These are phyloP conservation scores for Beris morrisii DNA, from an alignment of 2,888 invertebrate genomes.

Conservation along the genomic window DNA sequence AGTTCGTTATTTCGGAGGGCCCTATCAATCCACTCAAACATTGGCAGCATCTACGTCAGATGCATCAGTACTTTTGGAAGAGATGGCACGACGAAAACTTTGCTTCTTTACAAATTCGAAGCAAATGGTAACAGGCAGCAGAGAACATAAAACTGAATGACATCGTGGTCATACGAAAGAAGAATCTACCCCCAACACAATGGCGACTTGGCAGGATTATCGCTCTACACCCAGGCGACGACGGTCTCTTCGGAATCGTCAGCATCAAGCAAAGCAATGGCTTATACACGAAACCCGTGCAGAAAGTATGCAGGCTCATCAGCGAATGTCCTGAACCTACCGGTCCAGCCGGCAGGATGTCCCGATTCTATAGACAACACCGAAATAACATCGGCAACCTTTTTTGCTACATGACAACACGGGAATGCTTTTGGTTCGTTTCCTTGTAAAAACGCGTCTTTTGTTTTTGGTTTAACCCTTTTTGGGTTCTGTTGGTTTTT, in stretches of 20 bases:
- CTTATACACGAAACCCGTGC: not conserved
- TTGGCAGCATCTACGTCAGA: constrained; percentile 42
- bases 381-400: no score
- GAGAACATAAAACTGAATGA: constrained; percentile 33
- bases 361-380: no score
- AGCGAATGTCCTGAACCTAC: not conserved
- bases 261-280: not conserved
- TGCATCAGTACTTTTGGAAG: constrained; percentile 35
- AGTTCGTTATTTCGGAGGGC: constrained; percentile 40
- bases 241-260: constrained; percentile 41
- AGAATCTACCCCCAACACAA: constrained; percentile 40
- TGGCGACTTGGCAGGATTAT: constrained; percentile 43
- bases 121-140: constrained; percentile 28
- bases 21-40: constrained; percentile 36
- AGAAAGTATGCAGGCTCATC: not conserved
- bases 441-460: no score
- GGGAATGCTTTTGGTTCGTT: no score
- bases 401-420: no score
- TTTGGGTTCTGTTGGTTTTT: no score
- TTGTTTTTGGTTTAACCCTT: no score
- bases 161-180: constrained; percentile 44
- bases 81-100: constrained; percentile 34
- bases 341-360: not conserved
- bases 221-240: constrained; percentile 41
- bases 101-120: constrained; percentile 18